Base-by-base conservation (phyloP, 2,888 invertebrate genomes). In the Meloe dianella region DNA sequence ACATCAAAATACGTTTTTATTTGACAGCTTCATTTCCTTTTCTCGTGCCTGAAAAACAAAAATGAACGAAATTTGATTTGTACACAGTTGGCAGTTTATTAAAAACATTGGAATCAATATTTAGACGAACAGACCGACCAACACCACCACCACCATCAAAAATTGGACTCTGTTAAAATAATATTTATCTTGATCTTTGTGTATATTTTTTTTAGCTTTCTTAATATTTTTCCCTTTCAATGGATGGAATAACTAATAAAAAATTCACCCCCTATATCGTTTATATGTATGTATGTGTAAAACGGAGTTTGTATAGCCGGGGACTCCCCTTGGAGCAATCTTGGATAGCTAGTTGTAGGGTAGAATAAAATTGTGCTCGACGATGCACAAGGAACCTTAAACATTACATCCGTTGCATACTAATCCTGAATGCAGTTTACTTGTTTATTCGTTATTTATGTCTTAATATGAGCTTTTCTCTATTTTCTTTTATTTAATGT, bases 151-250 rank as follows among this genome's bases (percentile, higher is more conserved):
- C n/a, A 3, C 27, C 30, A 81, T 78, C 75, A 79, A 81, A 81
- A 81, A 80, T 79, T 81, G 81, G 81, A 80, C 79, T 81, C 77
- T 76, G 73, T 79, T 82, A 77, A 82, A 81, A 82, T 78, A 83
- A 83, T 82, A 82, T 83, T 83, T 83, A 82, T 51, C 51, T 51
- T 3, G 10, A 51, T 51, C 51, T 12, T 51, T 51, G 51, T 51
- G 51, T 51, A 51, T 22, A 24, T 51, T 51, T 51, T 20, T 47
- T 47, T 27, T 27, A n/a, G 9, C 3, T 47, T 47, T 24, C 22
- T 22, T 51, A 51, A 51, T 51, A 51, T 51, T 51, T 51, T 22
- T 24, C 51, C 51, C 12, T 51, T 51, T 24, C 12, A 51, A 12
- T 3, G 0, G 10, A 12, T 22, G 51, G 24, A 24, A 24, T 24